Evolutionary conservation across 2,113 vertebrate genomes (phyloP).

Genomic region (Aegithalos caudatus): DNA sequence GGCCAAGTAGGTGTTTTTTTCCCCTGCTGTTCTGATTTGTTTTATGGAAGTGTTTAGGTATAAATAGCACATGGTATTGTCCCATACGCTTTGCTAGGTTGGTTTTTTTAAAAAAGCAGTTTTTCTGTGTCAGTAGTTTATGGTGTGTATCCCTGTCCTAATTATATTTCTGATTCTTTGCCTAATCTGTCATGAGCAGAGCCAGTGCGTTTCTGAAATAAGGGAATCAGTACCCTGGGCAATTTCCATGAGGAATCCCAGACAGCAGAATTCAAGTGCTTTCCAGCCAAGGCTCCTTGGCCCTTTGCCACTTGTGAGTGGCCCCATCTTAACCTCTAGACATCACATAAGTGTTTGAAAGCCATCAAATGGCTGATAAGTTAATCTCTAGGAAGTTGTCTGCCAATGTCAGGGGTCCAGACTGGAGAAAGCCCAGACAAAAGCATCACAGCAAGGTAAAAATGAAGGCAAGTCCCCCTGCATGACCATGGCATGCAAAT

Average conservation of each 20-base stretch:
- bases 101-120: not conserved
- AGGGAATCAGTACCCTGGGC: not conserved
- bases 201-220: not conserved
- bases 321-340: not conserved
- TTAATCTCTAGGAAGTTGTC: not conserved
- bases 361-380: not conserved
- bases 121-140: not conserved
- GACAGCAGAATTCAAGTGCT: not conserved
- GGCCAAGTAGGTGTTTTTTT: not conserved
- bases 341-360: not conserved
- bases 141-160: not conserved
- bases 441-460: not conserved
- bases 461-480: not conserved
- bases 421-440: not conserved
- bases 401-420: not conserved
- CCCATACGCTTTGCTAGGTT: not conserved
- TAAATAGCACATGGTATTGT: not conserved
- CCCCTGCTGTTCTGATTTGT: not conserved
- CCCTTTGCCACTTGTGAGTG: not conserved
- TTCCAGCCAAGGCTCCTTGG: not conserved
- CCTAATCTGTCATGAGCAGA: not conserved
- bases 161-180: not conserved
- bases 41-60: not conserved
- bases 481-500: accelerated
- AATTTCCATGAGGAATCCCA: not conserved